phyloP scores from a whole-genome alignment of 2,888 invertebrate species.

The Apotomis turbidana region DNA sequence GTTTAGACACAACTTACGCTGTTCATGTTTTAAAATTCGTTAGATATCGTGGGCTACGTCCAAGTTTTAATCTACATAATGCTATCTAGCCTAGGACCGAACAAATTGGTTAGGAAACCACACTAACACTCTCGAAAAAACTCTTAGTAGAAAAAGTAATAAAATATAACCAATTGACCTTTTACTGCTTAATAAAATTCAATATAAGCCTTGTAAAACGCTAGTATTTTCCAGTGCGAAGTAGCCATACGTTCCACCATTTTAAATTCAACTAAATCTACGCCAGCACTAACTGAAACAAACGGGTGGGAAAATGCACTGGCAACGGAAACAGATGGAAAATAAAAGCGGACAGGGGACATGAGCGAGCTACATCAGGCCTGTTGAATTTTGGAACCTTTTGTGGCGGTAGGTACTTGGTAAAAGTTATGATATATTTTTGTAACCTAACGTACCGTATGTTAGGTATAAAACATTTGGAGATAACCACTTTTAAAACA shows the following conservation, averaged over 20 bases:
- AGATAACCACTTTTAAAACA: too few species aligned
- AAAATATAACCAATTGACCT: constrained; percentile 13
- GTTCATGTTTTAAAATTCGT: too few species aligned
- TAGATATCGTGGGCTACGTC: too few species aligned
- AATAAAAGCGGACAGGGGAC: constrained; percentile 45
- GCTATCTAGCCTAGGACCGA: too few species aligned
- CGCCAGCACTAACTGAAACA: constrained; percentile 53
- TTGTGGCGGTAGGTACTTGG: constrained; percentile 16
- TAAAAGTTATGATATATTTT: neutral
- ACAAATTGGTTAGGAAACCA: too few species aligned
- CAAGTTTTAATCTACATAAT: too few species aligned
- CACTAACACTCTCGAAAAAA: neutral
- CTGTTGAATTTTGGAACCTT: constrained; percentile 25
- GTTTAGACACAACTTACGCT: too few species aligned
- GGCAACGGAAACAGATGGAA: constrained; percentile 42
- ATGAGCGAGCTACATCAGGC: constrained; percentile 17
- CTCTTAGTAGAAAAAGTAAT: neutral
- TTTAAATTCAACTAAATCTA: constrained; percentile 40
- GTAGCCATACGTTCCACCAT: constrained; percentile 25
- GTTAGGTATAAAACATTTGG: too few species aligned
- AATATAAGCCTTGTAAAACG: constrained; percentile 45
- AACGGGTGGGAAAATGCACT: constrained; percentile 53
- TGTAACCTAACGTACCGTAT: neutral
- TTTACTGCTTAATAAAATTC: constrained; percentile 50
- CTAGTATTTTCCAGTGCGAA: constrained; percentile 22